Evolutionary conservation across 2,888 invertebrate genomes (phyloP), one percentile per base, ranked within the genome.

Genomic region (Dryococelus australis): DNA sequence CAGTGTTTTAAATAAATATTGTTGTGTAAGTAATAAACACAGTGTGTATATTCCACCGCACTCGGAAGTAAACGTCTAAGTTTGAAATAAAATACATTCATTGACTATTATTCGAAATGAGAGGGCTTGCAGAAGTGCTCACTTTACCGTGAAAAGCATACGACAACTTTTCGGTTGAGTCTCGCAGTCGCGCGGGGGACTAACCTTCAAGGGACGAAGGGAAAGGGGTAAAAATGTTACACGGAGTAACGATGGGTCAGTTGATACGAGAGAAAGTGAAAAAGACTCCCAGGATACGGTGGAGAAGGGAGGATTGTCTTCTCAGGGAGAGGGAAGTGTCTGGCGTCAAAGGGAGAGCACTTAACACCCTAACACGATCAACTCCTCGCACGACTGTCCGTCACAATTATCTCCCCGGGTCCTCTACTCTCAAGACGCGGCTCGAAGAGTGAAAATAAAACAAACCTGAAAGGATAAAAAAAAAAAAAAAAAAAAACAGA

Each of bases 281-380:
- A 24, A 65, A 20, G 65, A 65, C 65, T 65, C 8, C 35, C n/a
- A n/a, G 24, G 16, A 8, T 8, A 16, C 47, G 35, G 35, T 1
- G 8, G 47, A 47, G 65, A n/a, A 20, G 20, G 24, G 65, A n/a
- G 24, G 65, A 65, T 65, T 65, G 65, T 65, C 65, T 65, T 65
- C 65, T 5, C 12, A 24, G n/a, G 24, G 65, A 35, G 35, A 35
- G 35, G 4, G 65, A 65, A 65, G 65, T 65, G 65, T 65, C 65
- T 65, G 65, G 65, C 20, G 65, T 10, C 65, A 65, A 65, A 65
- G 65, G 51, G 20, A 65, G 65, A 20, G n/a, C 65, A n/a, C 65
- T 65, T 65, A 65, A 65, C 65, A n/a, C 65, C 65, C 65, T 65
- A 65, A 65, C 65, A 65, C 65, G 65, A 65, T 65, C 65, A 65